phyloP scores from a whole-genome alignment of 1,140 invertebrate genomes.

The Zaprionus nigranus region DNA sequence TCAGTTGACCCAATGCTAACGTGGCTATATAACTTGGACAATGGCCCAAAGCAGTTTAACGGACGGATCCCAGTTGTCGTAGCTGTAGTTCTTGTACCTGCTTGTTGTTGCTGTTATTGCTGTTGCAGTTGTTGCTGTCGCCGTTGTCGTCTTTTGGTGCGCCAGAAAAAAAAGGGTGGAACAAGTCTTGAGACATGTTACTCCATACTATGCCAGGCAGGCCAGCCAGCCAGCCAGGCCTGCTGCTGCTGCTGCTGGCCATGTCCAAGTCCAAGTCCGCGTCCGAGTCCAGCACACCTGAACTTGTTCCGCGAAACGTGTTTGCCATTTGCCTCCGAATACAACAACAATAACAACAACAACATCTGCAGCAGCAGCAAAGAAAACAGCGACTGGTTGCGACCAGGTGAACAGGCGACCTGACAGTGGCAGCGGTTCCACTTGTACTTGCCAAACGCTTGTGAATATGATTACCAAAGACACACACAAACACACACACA shows the following conservation, averaged over 20 bases:
- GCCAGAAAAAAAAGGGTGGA: slow-evolving; percentile 69
- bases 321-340: slow-evolving; percentile 68
- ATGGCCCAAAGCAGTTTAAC: slow-evolving; percentile 79
- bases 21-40: slow-evolving; percentile 77
- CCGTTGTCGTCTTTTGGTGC: slow-evolving; percentile 27
- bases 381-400: slow-evolving; percentile 57
- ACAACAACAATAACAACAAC: slow-evolving; percentile 26
- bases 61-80: slow-evolving; percentile 54
- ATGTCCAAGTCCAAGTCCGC: slow-evolving; percentile 37
- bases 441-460: slow-evolving; percentile 54
- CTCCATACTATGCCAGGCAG: slow-evolving; percentile 55
- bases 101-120: slow-evolving; percentile 5
- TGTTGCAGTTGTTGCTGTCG: slow-evolving; percentile 29
- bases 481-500: slow-evolving; percentile 23
- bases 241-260: slow-evolving; percentile 31
- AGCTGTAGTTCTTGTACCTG: slow-evolving; percentile 12
- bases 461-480: slow-evolving; percentile 56
- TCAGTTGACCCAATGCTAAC: slow-evolving; percentile 76
- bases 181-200: slow-evolving; percentile 78
- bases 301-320: slow-evolving; percentile 81
- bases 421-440: slow-evolving; percentile 43
- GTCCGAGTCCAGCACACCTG: slow-evolving; percentile 51
- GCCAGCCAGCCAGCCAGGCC: not conserved
- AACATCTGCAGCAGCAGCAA: slow-evolving; percentile 1
- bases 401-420: slow-evolving; percentile 55